Evolutionary conservation across 2,797 vertebrate genomes (phyloP).

Genomic region (Ctenopoma kingsleyae): DNA sequence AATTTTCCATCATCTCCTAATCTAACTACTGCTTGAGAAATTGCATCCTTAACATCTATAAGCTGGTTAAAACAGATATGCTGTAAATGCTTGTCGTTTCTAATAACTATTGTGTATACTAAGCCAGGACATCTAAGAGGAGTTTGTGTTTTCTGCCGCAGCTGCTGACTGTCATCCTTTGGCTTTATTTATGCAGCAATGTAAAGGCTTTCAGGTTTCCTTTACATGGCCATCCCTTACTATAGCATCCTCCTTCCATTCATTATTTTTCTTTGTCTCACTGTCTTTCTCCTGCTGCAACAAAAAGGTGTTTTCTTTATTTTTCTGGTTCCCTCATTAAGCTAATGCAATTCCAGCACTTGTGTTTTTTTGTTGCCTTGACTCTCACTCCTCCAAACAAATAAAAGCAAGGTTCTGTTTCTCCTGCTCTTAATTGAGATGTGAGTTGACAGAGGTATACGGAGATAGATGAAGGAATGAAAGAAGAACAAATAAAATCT

Average conservation of each 20-base stretch:
- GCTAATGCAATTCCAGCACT: conserved; percentile 53
- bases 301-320: conserved; percentile 53
- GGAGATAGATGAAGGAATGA: conserved; percentile 19
- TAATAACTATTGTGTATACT: background rate
- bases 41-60: background rate
- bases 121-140: background rate
- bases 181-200: background rate
- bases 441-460: conserved; percentile 36
- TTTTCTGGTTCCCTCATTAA: conserved; percentile 58
- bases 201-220: background rate
- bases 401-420: conserved; percentile 42
- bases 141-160: background rate
- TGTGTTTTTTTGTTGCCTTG: conserved; percentile 1
- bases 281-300: conserved; percentile 13
- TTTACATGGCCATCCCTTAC: background rate
- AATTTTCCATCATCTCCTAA: background rate
- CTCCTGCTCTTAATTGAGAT: conserved; percentile 56
- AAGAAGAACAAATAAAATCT: conserved; percentile 24
- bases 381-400: conserved; percentile 37
- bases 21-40: background rate
- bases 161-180: background rate
- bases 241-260: conserved; percentile 21
- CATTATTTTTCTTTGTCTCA: conserved; percentile 9
- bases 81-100: background rate
- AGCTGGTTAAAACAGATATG: background rate